phyloP scores from a whole-genome alignment of 2,113 vertebrate species.

The Procavia capensis region DNA sequence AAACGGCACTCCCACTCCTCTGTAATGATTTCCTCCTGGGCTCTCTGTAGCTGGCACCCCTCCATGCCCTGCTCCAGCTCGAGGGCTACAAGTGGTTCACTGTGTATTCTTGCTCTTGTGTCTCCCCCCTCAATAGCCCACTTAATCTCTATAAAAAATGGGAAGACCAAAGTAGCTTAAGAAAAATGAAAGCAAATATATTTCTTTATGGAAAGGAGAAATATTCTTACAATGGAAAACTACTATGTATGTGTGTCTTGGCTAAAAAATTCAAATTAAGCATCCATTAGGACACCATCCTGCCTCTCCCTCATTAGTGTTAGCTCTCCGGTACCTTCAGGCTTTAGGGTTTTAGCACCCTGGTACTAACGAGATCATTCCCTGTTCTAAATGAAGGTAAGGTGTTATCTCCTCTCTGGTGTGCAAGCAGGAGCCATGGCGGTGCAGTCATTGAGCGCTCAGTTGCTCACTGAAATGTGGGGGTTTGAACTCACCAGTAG shows the following conservation, averaged over 20 bases:
- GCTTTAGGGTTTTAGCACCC: neutral
- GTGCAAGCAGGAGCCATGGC: no score
- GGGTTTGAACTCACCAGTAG: no score
- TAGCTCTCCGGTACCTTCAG: neutral
- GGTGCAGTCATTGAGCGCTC: no score
- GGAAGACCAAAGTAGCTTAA: neutral
- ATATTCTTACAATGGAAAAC: neutral
- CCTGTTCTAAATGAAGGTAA: neutral
- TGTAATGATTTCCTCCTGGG: neutral
- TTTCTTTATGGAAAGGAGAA: slow-evolving; percentile 11
- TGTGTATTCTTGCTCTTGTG: neutral
- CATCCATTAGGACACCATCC: neutral
- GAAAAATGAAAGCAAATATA: neutral
- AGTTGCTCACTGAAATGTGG: no score
- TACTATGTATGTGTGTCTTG: neutral
- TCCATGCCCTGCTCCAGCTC: neutral
- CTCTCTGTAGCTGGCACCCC: neutral
- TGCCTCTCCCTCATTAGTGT: neutral
- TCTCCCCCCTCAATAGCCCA: no score
- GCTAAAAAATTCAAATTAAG: neutral
- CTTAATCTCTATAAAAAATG: neutral
- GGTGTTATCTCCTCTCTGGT: neutral
- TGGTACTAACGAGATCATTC: neutral
- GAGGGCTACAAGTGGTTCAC: neutral
- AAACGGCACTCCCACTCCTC: neutral